phyloP scores from a whole-genome alignment of 1,140 invertebrate species.

The Tribolium castaneum region DNA sequence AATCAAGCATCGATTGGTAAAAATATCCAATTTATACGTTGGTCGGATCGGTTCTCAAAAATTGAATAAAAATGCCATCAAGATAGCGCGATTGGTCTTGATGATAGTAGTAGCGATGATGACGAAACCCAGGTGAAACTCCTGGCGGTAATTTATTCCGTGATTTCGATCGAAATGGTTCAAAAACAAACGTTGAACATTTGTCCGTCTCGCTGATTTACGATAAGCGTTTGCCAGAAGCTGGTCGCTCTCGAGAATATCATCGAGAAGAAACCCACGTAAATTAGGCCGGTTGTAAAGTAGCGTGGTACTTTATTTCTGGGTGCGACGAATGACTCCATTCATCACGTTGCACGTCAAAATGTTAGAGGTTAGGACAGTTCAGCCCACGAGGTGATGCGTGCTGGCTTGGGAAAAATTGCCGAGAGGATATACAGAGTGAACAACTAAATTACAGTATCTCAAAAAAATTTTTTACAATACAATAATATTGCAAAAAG shows the following conservation, averaged over 20 bases:
- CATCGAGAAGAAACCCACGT: constrained; percentile 49
- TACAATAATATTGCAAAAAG: too few relatives aligned
- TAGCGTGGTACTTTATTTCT: constrained; percentile 53
- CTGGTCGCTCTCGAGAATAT: constrained; percentile 44
- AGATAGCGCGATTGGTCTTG: neutral
- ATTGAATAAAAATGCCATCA: constrained; percentile 5
- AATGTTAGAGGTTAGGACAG: constrained; percentile 51
- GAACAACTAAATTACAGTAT: neutral
- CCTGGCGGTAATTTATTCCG: constrained; percentile 38
- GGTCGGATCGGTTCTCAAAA: neutral
- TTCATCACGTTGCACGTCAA: constrained; percentile 54
- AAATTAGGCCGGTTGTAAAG: constrained; percentile 53
- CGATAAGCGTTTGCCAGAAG: constrained; percentile 50
- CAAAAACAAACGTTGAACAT: constrained; percentile 48
- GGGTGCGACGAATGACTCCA: constrained; percentile 54
- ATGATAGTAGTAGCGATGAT: neutral
- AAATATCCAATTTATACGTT: neutral
- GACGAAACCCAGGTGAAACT: constrained; percentile 18
- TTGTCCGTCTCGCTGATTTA: constrained; percentile 48
- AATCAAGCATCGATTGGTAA: constrained; percentile 12
- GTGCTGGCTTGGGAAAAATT: constrained; percentile 12
- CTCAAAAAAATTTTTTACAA: too few relatives aligned
- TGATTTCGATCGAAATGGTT: constrained; percentile 42
- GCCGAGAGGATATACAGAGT: neutral
- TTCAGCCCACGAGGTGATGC: constrained; percentile 46